Base-by-base conservation (phyloP, 2,113 vertebrate genomes). In the Ivindomyrus marchei region DNA sequence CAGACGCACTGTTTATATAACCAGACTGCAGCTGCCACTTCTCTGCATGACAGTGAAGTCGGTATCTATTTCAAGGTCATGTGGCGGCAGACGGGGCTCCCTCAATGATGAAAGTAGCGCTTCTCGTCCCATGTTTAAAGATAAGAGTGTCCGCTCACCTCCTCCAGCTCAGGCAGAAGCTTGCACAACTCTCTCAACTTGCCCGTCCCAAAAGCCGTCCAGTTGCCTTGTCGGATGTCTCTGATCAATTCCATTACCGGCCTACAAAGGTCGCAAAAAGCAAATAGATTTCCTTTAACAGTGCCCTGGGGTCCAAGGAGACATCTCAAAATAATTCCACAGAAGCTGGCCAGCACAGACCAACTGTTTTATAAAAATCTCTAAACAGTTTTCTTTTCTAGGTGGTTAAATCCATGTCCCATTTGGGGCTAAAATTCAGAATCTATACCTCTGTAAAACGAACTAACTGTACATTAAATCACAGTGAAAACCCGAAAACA, bases 101-200 rank as follows among this genome's bases (percentile, higher is more conserved):
- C 6, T 17, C 21, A 1, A 31, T 21, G 19, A 27, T 9, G 3
- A 15, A 50, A 4, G 46, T 0, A 27, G 24, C 1, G 2, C n/a
- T 70, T 31, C 1, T 31, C 0, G 10, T 31, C 62, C n/a, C 13
- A 3, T 0, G 31, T 87, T 39, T 52, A 86, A 70, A 49, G 83
- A 39, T n/a, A 66, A 2, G 13, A 56, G 45, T 47, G 27, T 56
- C 0, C 19, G 49, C 17, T 94, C 92, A 97, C 97, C 96, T 97
- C 97, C 6, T 90, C 91, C 1, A 95, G 92, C 0, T 97, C 95
- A 1, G 97, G 97, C 74, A 97, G 94, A 85, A 97, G 93, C 90
- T 96, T 96, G 47, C 91, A 93, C 3, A 97, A 95, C 84, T 97
- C 96, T 53, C 92, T 94, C 0, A 97, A 94, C 92, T 95, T 96